A percentile compares a stretch with the other conserved stretches of the same genome.
Conservation (phyloP, 2,797 vertebrate genomes). For the Phyllotis vaccarum region DNA sequence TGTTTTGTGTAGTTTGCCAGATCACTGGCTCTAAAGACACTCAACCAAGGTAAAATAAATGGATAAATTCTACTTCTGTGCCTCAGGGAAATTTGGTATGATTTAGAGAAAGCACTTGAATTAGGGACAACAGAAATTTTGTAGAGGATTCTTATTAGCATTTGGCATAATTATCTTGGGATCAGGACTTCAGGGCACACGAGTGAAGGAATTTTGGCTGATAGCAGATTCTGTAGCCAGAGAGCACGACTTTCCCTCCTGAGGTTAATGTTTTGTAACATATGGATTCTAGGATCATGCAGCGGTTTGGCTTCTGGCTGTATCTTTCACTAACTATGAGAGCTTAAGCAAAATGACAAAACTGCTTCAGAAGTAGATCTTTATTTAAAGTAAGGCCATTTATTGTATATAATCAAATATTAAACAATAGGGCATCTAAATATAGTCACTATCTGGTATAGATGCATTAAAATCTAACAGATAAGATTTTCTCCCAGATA, state of each 20-base stretch:
- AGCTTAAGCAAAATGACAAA: constrained; percentile 32
- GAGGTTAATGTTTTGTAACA: background rate
- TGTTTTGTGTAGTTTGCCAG: background rate
- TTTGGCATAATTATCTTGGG: constrained; percentile 5
- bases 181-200: background rate
- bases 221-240: background rate
- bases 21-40: background rate
- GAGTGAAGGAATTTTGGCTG: background rate
- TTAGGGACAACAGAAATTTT: background rate
- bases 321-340: background rate
- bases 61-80: background rate
- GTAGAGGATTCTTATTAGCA: background rate
- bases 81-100: background rate
- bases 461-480: background rate
- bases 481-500: constrained; percentile 6
- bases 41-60: constrained; percentile 50
- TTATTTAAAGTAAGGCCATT: constrained; percentile 13
- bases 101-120: constrained; percentile 1
- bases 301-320: constrained; percentile 2
- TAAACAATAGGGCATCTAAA: constrained; percentile 11
- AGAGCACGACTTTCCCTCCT: background rate
- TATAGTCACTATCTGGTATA: background rate
- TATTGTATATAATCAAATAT: background rate
- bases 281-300: background rate
- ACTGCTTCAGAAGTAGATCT: background rate